phyloP scores from a whole-genome alignment of 2,113 vertebrate genomes.

The Pomatorhinus ruficollis region DNA sequence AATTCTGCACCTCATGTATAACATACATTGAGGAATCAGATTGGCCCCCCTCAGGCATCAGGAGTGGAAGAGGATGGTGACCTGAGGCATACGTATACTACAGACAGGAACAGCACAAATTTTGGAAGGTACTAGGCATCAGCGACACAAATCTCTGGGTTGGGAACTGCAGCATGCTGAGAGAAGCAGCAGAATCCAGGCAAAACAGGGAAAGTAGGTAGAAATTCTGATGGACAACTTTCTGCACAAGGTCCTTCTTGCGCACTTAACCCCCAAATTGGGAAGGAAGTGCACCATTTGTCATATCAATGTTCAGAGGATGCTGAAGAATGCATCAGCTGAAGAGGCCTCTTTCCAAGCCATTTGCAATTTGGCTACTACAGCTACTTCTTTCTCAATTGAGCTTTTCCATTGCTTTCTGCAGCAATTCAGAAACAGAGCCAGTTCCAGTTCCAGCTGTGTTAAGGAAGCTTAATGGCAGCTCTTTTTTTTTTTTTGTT shows the following conservation, averaged over 20 bases:
- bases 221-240: not conserved
- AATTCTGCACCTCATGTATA: not conserved
- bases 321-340: not conserved
- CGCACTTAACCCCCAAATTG: not conserved
- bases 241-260: not conserved
- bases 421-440: not conserved
- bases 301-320: not conserved
- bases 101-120: not conserved
- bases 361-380: slow-evolving; percentile 33
- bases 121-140: not conserved
- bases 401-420: not conserved
- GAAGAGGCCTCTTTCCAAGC: not conserved
- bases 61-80: not conserved
- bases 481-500: not conserved
- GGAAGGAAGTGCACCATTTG: not conserved
- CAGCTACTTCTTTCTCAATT: not conserved
- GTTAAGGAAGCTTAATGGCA: slow-evolving; percentile 23
- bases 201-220: not conserved
- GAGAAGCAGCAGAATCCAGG: not conserved
- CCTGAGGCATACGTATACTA: fast-evolving
- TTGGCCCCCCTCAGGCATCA: not conserved
- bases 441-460: slow-evolving; percentile 48
- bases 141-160: fast-evolving
- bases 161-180: not conserved
- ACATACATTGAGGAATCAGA: not conserved